Conservation (phyloP, 2,797 vertebrate genomes). For the Pantherophis alleghaniensis region DNA sequence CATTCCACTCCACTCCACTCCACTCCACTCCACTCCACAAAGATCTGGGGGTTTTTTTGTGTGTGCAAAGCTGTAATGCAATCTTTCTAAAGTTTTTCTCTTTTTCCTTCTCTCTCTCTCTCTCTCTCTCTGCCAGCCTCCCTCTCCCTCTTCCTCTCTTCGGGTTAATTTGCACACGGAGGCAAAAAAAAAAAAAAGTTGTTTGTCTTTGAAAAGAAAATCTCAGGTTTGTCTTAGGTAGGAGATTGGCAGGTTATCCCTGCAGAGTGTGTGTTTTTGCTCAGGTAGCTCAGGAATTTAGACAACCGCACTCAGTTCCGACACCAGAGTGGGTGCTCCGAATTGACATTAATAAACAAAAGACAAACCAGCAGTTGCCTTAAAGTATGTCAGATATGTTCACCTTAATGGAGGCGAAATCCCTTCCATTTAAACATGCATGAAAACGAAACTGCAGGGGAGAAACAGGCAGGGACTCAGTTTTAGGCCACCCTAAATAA, state of each 20-base stretch:
- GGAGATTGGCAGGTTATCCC: conserved; percentile 9
- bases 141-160: neutral
- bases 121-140: neutral
- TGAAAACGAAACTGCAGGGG: neutral
- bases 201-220: conserved; percentile 1
- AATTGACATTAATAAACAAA: conserved; percentile 21
- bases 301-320: neutral
- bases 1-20: too few species aligned
- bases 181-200: neutral
- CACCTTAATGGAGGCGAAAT: neutral
- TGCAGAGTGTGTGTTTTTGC: neutral
- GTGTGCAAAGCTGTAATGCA: neutral
- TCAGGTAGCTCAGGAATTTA: conserved; percentile 34
- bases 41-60: conserved; percentile 4
- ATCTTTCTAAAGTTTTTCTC: neutral
- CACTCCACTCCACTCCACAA: neutral
- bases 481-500: neutral
- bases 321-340: neutral
- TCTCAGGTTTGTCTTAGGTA: neutral
- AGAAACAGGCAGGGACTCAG: neutral
- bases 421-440: neutral
- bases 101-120: neutral
- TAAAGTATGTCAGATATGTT: conserved; percentile 14
- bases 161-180: neutral
- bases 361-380: conserved; percentile 10